These are phyloP conservation scores for Leptodactylus fuscus DNA, from an alignment of 2,113 vertebrate species.

Conservation along the genomic window DNA sequence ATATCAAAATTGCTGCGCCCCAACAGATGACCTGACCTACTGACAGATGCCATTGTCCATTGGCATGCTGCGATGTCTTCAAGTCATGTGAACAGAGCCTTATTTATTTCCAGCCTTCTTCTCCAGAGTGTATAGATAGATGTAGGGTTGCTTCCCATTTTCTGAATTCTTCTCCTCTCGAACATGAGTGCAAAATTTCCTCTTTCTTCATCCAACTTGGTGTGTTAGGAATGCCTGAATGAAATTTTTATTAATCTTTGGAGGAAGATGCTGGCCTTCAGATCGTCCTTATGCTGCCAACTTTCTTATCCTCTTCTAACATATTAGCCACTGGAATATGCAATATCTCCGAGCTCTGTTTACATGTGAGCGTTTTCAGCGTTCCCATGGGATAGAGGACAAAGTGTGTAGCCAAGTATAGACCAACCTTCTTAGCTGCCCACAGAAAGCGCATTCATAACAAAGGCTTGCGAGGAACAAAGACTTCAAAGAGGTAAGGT, in stretches of 20 bases:
- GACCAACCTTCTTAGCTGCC: neutral
- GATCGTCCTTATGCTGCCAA: conserved; percentile 9
- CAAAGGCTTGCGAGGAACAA: neutral
- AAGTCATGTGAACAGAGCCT: too few relatives aligned
- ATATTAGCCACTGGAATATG: conserved; percentile 21
- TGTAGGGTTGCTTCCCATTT: too few relatives aligned
- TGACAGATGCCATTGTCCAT: too few relatives aligned
- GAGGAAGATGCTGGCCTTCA: conserved; percentile 21
- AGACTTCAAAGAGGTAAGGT: neutral
- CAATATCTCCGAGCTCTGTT: neutral
- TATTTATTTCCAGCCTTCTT: too few relatives aligned
- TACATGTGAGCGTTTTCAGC: conserved; percentile 3
- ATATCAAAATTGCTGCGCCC: too few relatives aligned
- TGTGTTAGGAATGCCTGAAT: conserved; percentile 20
- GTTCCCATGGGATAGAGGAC: neutral
- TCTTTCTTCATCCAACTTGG: neutral
- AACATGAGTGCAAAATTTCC: too few relatives aligned
- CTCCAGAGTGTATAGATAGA: too few relatives aligned
- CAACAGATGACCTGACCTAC: too few relatives aligned
- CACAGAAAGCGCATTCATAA: neutral
- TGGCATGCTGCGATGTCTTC: too few relatives aligned
- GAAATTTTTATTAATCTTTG: conserved; percentile 43
- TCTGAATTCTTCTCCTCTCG: too few relatives aligned
- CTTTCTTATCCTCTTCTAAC: conserved; percentile 22
- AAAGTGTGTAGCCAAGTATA: conserved; percentile 7